These are phyloP conservation scores for Cassiopea andromeda DNA, from an alignment of 30 jellyfish, hydroid and myxozoan species.

Conservation along the genomic window DNA sequence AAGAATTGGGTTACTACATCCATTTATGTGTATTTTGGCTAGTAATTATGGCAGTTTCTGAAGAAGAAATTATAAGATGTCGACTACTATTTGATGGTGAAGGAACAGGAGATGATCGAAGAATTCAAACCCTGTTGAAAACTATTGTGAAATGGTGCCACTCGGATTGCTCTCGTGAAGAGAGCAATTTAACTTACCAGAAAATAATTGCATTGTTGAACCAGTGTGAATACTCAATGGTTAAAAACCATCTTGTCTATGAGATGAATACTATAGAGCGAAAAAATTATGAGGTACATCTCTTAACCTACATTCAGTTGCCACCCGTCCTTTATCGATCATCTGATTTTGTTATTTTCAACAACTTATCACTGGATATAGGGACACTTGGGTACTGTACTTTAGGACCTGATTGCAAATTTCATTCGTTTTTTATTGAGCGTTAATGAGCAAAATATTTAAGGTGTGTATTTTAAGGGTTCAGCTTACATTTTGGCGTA, in stretches of 20 bases:
- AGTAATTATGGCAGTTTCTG: conserved; percentile 51
- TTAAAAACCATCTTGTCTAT: conserved; percentile 84
- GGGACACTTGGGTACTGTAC: too few species aligned
- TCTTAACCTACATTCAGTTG: neutral
- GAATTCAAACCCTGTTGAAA: conserved; percentile 85
- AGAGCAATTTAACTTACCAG: conserved; percentile 85
- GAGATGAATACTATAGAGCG: conserved; percentile 86
- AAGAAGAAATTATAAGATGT: conserved; percentile 89
- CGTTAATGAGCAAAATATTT: too few species aligned
- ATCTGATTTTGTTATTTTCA: too few species aligned
- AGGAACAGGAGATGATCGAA: conserved; percentile 98
- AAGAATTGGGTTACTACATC: too few species aligned
- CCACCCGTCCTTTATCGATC: too few species aligned
- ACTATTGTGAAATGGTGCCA: conserved; percentile 94
- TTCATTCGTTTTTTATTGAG: too few species aligned
- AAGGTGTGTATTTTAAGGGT: too few species aligned
- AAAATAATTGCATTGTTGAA: conserved; percentile 73
- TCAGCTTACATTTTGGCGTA: too few species aligned
- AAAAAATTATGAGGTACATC: conserved; percentile 77
- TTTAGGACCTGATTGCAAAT: too few species aligned
- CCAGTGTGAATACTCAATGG: conserved; percentile 90
- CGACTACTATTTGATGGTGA: conserved; percentile 93
- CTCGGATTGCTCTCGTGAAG: conserved; percentile 73
- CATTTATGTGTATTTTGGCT: too few species aligned
- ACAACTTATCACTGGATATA: too few species aligned